Percentiles rank a stretch among this genome's conserved stretches.
Evolutionary conservation across 2,797 vertebrate species (phyloP).

Genomic region (Melanogrammus aeglefinus): DNA sequence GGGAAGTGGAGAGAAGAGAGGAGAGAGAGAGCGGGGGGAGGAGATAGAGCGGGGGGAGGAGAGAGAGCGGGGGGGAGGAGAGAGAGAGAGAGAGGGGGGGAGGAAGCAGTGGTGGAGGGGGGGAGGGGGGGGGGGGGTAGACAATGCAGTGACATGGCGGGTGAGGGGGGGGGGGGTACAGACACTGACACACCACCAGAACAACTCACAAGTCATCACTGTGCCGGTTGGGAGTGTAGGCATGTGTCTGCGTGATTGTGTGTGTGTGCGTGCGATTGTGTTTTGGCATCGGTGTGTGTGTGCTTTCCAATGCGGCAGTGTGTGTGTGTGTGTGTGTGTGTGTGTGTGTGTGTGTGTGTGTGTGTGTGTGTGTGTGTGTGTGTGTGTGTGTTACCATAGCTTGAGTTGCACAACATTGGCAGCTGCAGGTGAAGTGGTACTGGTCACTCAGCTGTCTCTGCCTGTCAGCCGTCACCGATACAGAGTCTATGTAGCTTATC

Average conservation of each 20-base stretch:
- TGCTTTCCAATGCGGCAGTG: conserved; percentile 4
- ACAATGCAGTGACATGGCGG: conserved; percentile 36
- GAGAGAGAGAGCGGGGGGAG: too few species aligned
- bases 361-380: conserved; percentile 16
- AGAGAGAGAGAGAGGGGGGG: background rate
- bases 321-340: conserved; percentile 13
- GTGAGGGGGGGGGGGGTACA: conserved; percentile 39
- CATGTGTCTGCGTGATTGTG: too few species aligned
- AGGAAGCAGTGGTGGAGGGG: background rate
- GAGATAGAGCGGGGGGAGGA: too few species aligned
- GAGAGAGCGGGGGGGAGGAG: background rate
- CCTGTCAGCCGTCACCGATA: conserved; percentile 54
- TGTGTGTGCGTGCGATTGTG: too few species aligned
- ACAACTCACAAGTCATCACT: conserved; percentile 27
- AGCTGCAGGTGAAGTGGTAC: conserved; percentile 65
- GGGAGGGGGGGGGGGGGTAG: background rate
- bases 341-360: conserved; percentile 9
- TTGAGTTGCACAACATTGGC: conserved; percentile 50
- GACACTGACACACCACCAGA: conserved; percentile 37
- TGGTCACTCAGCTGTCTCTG: conserved; percentile 61
- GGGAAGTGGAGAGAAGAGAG: too few species aligned
- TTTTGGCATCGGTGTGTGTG: background rate
- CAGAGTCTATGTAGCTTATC: conserved; percentile 62
- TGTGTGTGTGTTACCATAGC: conserved; percentile 44
- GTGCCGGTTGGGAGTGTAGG: too few species aligned